Evolutionary conservation across 2,888 invertebrate species (phyloP).

Genomic region (Herminia tarsipennalis): DNA sequence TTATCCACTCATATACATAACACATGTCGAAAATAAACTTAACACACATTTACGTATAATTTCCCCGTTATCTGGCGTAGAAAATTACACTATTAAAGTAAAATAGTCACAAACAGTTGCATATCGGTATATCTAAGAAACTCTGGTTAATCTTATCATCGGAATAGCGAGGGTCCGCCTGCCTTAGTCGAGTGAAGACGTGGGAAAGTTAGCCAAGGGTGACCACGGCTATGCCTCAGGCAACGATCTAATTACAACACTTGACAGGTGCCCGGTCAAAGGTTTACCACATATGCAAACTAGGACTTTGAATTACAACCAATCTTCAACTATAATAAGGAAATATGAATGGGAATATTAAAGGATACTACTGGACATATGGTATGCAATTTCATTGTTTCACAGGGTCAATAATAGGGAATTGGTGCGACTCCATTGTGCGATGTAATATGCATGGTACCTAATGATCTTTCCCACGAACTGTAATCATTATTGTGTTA

Average conservation of each 20-base stretch:
- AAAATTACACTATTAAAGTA: conserved; percentile 34
- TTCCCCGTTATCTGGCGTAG: conserved; percentile 19
- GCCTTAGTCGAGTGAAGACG: conserved; percentile 48
- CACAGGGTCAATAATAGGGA: conserved; percentile 6
- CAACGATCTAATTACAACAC: conserved; percentile 72
- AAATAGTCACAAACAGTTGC: conserved; percentile 37
- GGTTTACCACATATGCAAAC: conserved; percentile 45
- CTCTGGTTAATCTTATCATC: conserved; percentile 54
- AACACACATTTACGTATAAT: conserved; percentile 12
- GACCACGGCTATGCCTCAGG: conserved; percentile 58
- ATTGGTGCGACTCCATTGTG: conserved; percentile 1
- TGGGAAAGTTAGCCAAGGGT: conserved; percentile 65
- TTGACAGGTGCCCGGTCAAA: conserved; percentile 62
- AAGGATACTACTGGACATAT: conserved; percentile 39
- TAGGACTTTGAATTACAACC: conserved; percentile 38
- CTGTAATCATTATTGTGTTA: not conserved
- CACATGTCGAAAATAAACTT: not conserved
- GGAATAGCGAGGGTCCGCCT: conserved; percentile 47
- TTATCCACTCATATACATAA: not conserved
- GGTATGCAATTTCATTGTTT: conserved; percentile 56
- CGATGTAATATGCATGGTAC: not conserved
- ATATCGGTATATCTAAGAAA: conserved; percentile 42
- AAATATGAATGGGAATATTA: conserved; percentile 44
- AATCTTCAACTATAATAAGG: conserved; percentile 49
- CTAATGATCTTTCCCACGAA: conserved; percentile 8